phyloP scores from a whole-genome alignment of 2,888 invertebrate genomes.

The Coecobrya sp. region DNA sequence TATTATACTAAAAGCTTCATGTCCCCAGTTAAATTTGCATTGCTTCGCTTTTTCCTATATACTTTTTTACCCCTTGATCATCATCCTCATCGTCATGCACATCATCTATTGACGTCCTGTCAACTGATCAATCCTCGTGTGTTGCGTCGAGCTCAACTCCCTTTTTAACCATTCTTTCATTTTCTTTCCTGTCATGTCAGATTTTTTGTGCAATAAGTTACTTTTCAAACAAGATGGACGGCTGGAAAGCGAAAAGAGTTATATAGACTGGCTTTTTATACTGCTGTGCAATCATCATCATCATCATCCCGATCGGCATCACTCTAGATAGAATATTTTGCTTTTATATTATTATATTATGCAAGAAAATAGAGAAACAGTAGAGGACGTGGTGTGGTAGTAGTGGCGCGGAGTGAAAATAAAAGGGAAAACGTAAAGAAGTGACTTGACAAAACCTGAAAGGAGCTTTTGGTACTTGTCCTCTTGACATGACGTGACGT shows the following conservation, averaged over 20 bases:
- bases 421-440: slow-evolving; percentile 12
- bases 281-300: not conserved
- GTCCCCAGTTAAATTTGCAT: slow-evolving; percentile 18
- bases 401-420: not conserved
- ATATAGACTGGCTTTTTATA: not conserved
- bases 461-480: slow-evolving; percentile 74
- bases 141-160: not conserved
- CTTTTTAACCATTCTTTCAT: slow-evolving; percentile 13
- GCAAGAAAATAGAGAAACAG: slow-evolving; percentile 35
- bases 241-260: not conserved
- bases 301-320: slow-evolving; percentile 13
- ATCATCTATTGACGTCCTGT: slow-evolving; percentile 40
- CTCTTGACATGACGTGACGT: slow-evolving; percentile 68
- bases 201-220: slow-evolving; percentile 54
- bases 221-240: slow-evolving; percentile 47
- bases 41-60: not conserved
- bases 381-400: not conserved
- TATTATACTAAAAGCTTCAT: slow-evolving; percentile 35
- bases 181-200: slow-evolving; percentile 51
- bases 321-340: slow-evolving; percentile 22
- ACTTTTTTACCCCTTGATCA: slow-evolving; percentile 12
- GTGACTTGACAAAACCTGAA: slow-evolving; percentile 73
- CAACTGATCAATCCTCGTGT: slow-evolving; percentile 37
- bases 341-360: slow-evolving; percentile 32
- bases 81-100: not conserved